A percentile compares a stretch with the other conserved stretches of the same genome.
Evolutionary conservation across 2,888 invertebrate species (phyloP).

Genomic region (Drosophila nigricruria): DNA sequence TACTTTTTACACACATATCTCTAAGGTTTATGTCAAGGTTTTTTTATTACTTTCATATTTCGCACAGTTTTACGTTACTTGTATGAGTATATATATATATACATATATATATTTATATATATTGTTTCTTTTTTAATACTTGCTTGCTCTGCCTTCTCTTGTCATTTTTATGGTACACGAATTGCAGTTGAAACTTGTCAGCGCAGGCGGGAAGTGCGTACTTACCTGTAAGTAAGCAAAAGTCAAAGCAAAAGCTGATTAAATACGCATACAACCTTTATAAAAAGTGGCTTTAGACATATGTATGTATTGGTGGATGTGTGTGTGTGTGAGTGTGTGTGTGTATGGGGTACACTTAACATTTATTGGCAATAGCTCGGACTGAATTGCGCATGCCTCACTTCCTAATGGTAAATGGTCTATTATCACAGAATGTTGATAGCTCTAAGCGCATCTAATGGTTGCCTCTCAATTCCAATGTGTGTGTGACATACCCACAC

Average conservation of each 20-base stretch:
- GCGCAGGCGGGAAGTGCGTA: constrained; percentile 57
- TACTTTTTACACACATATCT: constrained; percentile 71
- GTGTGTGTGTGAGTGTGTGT: constrained; percentile 7
- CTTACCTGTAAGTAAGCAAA: constrained; percentile 73
- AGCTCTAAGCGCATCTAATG: constrained; percentile 44
- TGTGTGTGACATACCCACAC: background rate
- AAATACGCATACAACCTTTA: constrained; percentile 49
- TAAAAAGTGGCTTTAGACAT: background rate
- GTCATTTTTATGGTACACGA: constrained; percentile 49
- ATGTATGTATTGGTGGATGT: background rate
- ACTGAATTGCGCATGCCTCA: constrained; percentile 59
- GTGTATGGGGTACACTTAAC: constrained; percentile 49
- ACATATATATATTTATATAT: constrained; percentile 7
- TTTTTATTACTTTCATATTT: constrained; percentile 62
- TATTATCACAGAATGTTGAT: constrained; percentile 51
- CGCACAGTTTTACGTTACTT: constrained; percentile 34
- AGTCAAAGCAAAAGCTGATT: constrained; percentile 66
- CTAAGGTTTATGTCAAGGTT: constrained; percentile 79
- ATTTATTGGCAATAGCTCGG: constrained; percentile 63
- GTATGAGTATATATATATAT: constrained; percentile 16
- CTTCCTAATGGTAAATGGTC: constrained; percentile 63
- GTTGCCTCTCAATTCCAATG: constrained; percentile 31
- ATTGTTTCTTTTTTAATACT: constrained; percentile 25
- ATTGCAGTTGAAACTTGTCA: constrained; percentile 72
- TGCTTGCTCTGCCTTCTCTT: constrained; percentile 16